Percentiles rank a stretch among this genome's conserved stretches.
phyloP scores from a whole-genome alignment of 92 coral and sea anemone genomes.

The Metridium senile region DNA sequence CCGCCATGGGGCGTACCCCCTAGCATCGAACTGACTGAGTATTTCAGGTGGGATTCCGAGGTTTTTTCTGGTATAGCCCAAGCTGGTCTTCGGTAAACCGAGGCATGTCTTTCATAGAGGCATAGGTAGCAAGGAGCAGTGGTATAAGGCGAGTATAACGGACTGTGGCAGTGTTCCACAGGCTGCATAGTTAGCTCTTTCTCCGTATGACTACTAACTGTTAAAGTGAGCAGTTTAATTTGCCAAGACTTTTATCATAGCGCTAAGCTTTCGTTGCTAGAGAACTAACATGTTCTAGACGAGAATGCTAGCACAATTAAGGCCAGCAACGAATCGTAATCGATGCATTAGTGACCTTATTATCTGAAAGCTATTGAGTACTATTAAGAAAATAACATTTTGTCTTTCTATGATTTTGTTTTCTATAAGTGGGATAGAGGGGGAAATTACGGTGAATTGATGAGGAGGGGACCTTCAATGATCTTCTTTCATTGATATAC shows the following conservation, averaged over 20 bases:
- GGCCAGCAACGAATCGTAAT: conserved; percentile 33
- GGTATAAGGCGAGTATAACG: background rate
- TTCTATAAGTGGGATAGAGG: background rate
- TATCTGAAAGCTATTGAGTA: conserved; percentile 15
- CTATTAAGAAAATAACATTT: conserved; percentile 14
- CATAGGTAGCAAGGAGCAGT: conserved; percentile 34
- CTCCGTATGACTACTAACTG: background rate
- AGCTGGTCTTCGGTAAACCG: conserved; percentile 7
- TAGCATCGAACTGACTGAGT: conserved; percentile 32
- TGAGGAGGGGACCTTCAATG: background rate
- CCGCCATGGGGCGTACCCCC: conserved; percentile 13
- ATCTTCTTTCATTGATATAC: background rate
- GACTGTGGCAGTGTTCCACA: conserved; percentile 19
- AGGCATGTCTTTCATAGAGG: conserved; percentile 42
- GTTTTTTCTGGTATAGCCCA: conserved; percentile 33
- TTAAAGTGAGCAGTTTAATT: conserved; percentile 6
- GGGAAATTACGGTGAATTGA: background rate
- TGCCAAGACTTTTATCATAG: conserved; percentile 5
- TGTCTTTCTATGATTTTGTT: background rate
- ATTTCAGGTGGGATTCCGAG: conserved; percentile 33
- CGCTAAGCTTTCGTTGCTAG: conserved; percentile 28
- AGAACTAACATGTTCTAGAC: conserved; percentile 12
- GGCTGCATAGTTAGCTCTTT: conserved; percentile 10
- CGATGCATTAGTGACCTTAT: conserved; percentile 34
- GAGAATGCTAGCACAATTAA: conserved; percentile 32